Percentiles rank a stretch among this genome's conserved stretches.
Evolutionary conservation across 2,888 invertebrate species (phyloP).

Genomic region (Piscicola geometra): DNA sequence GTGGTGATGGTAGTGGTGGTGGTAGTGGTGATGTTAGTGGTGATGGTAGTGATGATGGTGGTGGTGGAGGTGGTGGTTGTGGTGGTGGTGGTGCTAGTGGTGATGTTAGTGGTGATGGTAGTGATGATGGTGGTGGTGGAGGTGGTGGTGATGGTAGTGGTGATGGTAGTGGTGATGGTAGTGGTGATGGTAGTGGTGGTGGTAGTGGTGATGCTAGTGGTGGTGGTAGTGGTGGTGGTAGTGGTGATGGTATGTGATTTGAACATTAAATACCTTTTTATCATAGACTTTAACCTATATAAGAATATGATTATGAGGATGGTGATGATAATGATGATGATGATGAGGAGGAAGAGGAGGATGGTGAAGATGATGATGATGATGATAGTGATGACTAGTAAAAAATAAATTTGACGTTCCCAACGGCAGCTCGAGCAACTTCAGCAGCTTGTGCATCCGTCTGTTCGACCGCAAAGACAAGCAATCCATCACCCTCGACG

Average conservation of each 20-base stretch:
- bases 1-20: no score
- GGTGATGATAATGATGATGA: conserved; percentile 20
- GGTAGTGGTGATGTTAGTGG: no score
- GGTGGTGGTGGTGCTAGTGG: no score
- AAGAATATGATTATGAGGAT: conserved; percentile 17
- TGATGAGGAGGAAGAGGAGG: conserved; percentile 23
- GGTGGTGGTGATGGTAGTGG: conserved; percentile 1
- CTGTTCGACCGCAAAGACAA: conserved; percentile 51
- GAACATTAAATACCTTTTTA: no score
- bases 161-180: conserved; percentile 16
- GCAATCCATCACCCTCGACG: conserved; percentile 54
- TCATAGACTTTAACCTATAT: not conserved
- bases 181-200: conserved; percentile 17
- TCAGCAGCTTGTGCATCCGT: conserved; percentile 49
- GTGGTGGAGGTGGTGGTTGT: no score
- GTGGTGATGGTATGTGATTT: not conserved
- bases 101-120: not conserved
- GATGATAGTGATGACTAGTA: conserved; percentile 24
- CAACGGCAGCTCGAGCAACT: conserved; percentile 50
- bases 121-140: no score
- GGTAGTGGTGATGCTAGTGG: not conserved
- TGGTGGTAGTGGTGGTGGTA: not conserved
- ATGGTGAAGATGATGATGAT: conserved; percentile 19
- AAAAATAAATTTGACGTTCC: no score
- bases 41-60: no score